These are phyloP conservation scores for Botia kubotai DNA, from an alignment of 2,797 vertebrate species.

Conservation along the genomic window DNA sequence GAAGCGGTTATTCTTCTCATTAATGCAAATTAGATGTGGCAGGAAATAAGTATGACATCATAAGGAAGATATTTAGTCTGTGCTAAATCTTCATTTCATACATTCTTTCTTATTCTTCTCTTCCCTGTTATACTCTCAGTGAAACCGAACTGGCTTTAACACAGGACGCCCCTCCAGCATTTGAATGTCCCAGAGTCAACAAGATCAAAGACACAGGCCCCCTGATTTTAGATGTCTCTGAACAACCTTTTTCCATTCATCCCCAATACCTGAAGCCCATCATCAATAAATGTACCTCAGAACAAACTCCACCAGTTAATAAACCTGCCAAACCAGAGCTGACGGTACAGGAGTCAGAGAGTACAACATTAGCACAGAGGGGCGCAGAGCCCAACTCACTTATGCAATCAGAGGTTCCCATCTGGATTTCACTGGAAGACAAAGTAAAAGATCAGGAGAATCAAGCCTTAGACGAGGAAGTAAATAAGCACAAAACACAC, in stretches of 20 bases:
- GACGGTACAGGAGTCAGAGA: slow-evolving; percentile 1
- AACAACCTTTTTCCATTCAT: slow-evolving; percentile 24
- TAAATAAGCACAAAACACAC: slow-evolving; percentile 30
- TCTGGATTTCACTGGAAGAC: slow-evolving; percentile 74
- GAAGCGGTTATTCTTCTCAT: too few species aligned
- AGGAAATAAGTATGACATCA: neutral
- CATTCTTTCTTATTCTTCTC: slow-evolving; percentile 45
- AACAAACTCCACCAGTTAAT: slow-evolving; percentile 9
- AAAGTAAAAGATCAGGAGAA: slow-evolving; percentile 62
- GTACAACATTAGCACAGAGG: neutral
- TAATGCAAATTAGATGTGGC: neutral
- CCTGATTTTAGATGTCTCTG: slow-evolving; percentile 4
- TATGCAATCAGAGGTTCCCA: slow-evolving; percentile 69
- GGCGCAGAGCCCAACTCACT: slow-evolving; percentile 28
- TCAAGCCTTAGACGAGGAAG: slow-evolving; percentile 55
- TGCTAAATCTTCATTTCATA: neutral
- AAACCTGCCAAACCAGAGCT: slow-evolving; percentile 11
- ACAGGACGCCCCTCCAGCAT: slow-evolving; percentile 30
- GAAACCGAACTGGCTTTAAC: slow-evolving; percentile 42
- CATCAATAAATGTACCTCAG: slow-evolving; percentile 17
- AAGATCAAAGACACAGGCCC: slow-evolving; percentile 56
- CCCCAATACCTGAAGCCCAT: slow-evolving; percentile 16
- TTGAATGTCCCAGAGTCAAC: slow-evolving; percentile 43
- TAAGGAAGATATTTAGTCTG: neutral
- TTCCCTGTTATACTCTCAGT: slow-evolving; percentile 62